Conservation (phyloP, 2,797 vertebrate genomes). For the Cossypha polioptera region DNA sequence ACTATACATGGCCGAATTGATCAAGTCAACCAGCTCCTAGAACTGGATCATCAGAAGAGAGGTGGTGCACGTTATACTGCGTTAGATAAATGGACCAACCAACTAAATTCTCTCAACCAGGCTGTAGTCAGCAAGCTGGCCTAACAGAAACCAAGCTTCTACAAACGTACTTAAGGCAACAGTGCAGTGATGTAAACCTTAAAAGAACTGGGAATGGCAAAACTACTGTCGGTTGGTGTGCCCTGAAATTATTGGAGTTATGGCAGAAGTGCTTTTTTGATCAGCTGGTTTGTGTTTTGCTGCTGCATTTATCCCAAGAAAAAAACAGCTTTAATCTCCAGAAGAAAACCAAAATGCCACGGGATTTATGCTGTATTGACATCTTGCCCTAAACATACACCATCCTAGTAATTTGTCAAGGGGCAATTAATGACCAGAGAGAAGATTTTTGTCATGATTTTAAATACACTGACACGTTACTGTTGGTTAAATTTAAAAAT, state of each 20-base stretch:
- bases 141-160: slow-evolving; percentile 84
- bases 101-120: slow-evolving; percentile 98
- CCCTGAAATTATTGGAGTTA: slow-evolving; percentile 83
- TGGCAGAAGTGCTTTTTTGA: slow-evolving; percentile 85
- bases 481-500: slow-evolving; percentile 83
- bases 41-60: slow-evolving; percentile 99
- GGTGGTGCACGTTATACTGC: slow-evolving; percentile 97
- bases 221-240: slow-evolving; percentile 82
- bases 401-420: slow-evolving; percentile 79
- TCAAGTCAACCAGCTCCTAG: slow-evolving; percentile 98
- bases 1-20: slow-evolving; percentile 98
- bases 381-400: slow-evolving; percentile 80
- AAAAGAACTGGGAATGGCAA: slow-evolving; percentile 85
- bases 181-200: slow-evolving; percentile 83
- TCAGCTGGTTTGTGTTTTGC: slow-evolving; percentile 89
- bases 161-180: slow-evolving; percentile 78
- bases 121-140: slow-evolving; percentile 98
- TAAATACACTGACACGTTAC: slow-evolving; percentile 84
- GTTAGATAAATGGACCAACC: slow-evolving; percentile 99
- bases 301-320: slow-evolving; percentile 88
- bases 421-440: slow-evolving; percentile 79
- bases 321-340: slow-evolving; percentile 87
- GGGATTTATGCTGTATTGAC: slow-evolving; percentile 84
- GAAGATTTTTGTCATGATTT: slow-evolving; percentile 84
- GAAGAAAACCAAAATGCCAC: slow-evolving; percentile 85